A percentile compares a stretch with the other conserved stretches of the same genome.
phyloP scores from a whole-genome alignment of 2,888 invertebrate genomes.

The Chymomyza fuscimana region DNA sequence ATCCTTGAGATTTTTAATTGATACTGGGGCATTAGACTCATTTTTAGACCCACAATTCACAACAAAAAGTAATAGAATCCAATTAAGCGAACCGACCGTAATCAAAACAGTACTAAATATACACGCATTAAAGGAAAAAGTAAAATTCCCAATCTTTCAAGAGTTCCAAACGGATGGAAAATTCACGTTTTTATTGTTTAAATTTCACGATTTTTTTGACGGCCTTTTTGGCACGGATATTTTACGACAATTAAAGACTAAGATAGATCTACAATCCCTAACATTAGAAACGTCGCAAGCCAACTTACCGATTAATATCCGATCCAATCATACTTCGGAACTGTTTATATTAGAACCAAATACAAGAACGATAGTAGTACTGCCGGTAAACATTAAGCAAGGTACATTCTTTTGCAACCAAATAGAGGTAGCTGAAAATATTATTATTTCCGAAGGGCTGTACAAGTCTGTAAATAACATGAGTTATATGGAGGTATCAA shows the following conservation, averaged over 20 bases:
- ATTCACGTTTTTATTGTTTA: not conserved
- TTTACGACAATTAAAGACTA: not conserved
- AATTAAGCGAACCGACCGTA: not conserved
- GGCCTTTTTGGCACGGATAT: conserved; percentile 2
- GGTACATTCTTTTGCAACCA: not conserved
- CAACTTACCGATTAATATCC: not conserved
- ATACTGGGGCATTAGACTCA: not conserved
- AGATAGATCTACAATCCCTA: not conserved
- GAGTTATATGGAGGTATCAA: not conserved
- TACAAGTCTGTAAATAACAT: not conserved
- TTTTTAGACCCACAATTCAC: conserved; percentile 5
- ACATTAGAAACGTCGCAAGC: not conserved
- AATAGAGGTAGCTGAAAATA: not conserved
- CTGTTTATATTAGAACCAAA: not conserved
- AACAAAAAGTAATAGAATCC: not conserved
- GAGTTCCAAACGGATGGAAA: not conserved
- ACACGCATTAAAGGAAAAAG: not conserved
- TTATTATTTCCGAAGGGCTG: not conserved
- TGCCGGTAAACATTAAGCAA: not conserved
- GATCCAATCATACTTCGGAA: not conserved
- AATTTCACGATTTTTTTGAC: conserved; percentile 6
- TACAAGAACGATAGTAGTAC: not conserved
- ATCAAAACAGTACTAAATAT: conserved; percentile 6
- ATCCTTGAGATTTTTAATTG: not conserved
- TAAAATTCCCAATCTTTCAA: not conserved